Base-by-base conservation (phyloP, 2,888 invertebrate genomes). In the Altica lythri region DNA sequence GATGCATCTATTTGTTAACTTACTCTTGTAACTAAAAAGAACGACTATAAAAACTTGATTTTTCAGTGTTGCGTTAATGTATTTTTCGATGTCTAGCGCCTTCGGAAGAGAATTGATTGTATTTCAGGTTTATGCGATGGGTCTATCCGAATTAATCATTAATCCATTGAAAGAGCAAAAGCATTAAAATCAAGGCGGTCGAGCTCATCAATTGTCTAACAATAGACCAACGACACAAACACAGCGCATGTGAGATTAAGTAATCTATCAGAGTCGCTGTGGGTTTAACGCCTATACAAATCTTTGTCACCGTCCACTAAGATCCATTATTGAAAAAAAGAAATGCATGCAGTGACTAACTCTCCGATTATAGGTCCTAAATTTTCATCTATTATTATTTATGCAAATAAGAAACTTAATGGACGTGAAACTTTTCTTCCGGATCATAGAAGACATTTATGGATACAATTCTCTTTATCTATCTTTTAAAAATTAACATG, bases 121-220 rank as follows among this genome's bases (percentile, higher is more conserved):
- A 49, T 58, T 40, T 19, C 14, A 9, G 9, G 30, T 29, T 46
- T 30, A 12, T 25, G 34, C 29, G 44, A 38, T 38, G 48, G 43
- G 48, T 43, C 19, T 40, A 19, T 42, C 60, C 43, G 17, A 43
- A 69, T 68, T 68, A 68, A 68, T 69, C 67, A 68, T 67, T 62
- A 65, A 68, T 67, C 68, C 68, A 67, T 65, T 68, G 68, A 70
- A 67, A 68, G 68, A 67, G 59, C 64, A 9, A 18, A 17, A 34
- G 61, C 67, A 68, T 70, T 68, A 70, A 68, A 70, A 67, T 67
- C 68, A 65, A 67, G 68, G 66, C 68, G 68, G 64, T 62, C 64
- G 61, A 59, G 64, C 70, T 68, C 68, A 68, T 70, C 70, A 70
- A 70, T 70, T 70, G 68, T 69, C 67, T 63, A 68, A 68, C 68